Conservation (phyloP, 2,888 invertebrate genomes). For the Lingula anatina region DNA sequence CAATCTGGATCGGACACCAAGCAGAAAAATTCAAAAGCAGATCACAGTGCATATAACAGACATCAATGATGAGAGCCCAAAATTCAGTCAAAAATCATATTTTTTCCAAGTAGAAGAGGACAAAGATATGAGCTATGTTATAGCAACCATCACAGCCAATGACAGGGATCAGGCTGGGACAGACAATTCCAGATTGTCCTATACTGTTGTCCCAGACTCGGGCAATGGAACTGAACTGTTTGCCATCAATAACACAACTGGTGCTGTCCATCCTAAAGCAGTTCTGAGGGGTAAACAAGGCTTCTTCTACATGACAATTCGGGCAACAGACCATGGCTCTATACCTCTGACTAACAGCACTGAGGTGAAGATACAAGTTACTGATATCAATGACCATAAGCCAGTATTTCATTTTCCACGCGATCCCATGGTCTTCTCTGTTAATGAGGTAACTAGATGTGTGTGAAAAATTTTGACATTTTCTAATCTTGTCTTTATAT, state of each 20-base stretch:
- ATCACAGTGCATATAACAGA: constrained; percentile 69
- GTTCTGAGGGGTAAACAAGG: constrained; percentile 10
- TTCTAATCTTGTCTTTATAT: no score
- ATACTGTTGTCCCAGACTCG: constrained; percentile 13
- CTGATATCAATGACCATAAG: constrained; percentile 16
- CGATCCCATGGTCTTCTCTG: no score
- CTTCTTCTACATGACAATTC: constrained; percentile 5
- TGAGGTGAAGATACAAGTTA: constrained; percentile 8
- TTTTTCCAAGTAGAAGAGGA: no score
- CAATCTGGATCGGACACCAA: constrained; percentile 60
- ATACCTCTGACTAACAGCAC: constrained; percentile 4
- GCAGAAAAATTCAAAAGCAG: constrained; percentile 55
- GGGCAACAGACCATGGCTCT: constrained; percentile 9
- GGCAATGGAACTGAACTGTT: neutral
- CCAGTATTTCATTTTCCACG: no score
- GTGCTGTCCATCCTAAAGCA: constrained; percentile 6
- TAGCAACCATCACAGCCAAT: constrained; percentile 24
- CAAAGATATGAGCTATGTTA: constrained; percentile 17
- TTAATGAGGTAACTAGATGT: no score
- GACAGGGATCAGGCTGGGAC: constrained; percentile 31
- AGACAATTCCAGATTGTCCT: constrained; percentile 23
- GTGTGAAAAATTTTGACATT: no score
- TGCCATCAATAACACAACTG: neutral
- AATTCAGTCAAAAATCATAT: constrained; percentile 57
- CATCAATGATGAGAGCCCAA: constrained; percentile 87